phyloP scores from a whole-genome alignment of 2,797 vertebrate genomes.

The Pogonophryne albipinna region DNA sequence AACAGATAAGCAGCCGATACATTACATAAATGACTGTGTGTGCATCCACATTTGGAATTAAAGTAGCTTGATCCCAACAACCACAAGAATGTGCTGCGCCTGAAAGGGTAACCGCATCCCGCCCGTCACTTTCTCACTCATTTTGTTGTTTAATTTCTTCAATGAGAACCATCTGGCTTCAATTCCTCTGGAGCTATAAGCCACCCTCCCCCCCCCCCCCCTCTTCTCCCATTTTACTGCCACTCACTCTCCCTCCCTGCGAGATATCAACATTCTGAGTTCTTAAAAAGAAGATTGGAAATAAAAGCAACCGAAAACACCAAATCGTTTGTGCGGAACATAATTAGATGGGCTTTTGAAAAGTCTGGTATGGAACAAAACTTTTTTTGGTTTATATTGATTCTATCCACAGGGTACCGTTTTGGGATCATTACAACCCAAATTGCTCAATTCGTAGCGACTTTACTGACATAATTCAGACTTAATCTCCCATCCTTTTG shows the following conservation, averaged over 20 bases:
- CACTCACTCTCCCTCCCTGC: constrained; percentile 2
- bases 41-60: constrained; percentile 45
- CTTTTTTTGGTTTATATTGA: too few relatives aligned
- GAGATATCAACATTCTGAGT: constrained; percentile 30
- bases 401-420: not conserved
- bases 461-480: not conserved
- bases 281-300: constrained; percentile 2
- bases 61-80: constrained; percentile 27
- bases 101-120: constrained; percentile 26
- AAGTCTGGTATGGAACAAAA: too few relatives aligned
- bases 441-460: not conserved
- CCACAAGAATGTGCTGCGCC: constrained; percentile 1
- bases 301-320: constrained; percentile 1
- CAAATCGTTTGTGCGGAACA: not conserved
- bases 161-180: constrained; percentile 75
- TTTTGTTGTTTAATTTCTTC: constrained; percentile 71
- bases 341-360: not conserved
- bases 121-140: too few relatives aligned
- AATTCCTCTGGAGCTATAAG: constrained; percentile 54
- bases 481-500: not conserved
- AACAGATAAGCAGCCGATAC: constrained; percentile 57
- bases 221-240: constrained; percentile 30
- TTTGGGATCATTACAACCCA: not conserved
- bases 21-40: constrained; percentile 40
- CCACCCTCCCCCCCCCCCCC: not conserved